Conservation (phyloP, 2,113 vertebrate species). For the Stegostoma tigrinum region DNA sequence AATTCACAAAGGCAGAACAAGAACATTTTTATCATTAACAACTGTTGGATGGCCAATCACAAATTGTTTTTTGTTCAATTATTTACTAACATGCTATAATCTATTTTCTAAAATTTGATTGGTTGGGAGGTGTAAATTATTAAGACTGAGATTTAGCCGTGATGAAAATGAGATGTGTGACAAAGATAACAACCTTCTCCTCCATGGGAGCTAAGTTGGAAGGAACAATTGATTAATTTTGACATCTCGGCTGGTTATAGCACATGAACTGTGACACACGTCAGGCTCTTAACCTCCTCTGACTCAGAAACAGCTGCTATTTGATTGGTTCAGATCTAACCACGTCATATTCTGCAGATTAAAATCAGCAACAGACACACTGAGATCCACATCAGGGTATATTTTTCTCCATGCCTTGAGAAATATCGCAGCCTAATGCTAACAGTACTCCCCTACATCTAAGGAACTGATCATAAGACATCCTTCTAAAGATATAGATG, state of each 20-base stretch:
- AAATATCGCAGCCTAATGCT: not conserved
- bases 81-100: conserved; percentile 1
- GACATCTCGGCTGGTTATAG: not conserved
- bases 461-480: not conserved
- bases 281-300: not conserved
- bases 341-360: not conserved
- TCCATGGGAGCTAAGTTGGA: not conserved
- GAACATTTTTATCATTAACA: not conserved
- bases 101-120: conserved; percentile 16
- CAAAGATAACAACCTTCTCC: not conserved
- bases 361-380: not conserved
- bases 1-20: not conserved
- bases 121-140: conserved; percentile 7
- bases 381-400: no score
- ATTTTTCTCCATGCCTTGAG: not conserved
- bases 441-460: not conserved
- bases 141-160: not conserved
- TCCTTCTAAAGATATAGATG: not conserved
- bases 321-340: not conserved
- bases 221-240: conserved; percentile 16
- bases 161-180: conserved; percentile 24
- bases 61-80: not conserved
- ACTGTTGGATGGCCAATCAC: not conserved
- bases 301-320: not conserved
- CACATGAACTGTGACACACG: not conserved